Base-by-base conservation (phyloP, 2,113 vertebrate genomes). In the Ictalurus furcatus region DNA sequence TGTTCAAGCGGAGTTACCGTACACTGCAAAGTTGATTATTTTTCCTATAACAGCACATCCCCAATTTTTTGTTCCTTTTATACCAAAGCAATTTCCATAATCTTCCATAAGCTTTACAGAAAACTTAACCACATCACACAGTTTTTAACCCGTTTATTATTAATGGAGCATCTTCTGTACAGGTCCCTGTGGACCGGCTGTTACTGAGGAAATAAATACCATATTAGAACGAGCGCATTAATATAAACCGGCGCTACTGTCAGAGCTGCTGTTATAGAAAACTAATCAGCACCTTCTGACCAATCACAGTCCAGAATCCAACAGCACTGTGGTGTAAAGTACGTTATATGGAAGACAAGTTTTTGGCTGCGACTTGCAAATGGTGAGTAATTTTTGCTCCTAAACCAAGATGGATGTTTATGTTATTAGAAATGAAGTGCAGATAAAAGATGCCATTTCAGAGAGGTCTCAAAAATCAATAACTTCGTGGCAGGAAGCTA, bases 391-490 rank as follows among this genome's bases (percentile, higher is more conserved):
- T 52, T n/a, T 85, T 30, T 30, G 6, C 12, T 34, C 30, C 48
- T 74, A 40, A 86, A 74, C 21, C 52, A 69, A 69, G 65, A 69
- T 56, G 48, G 84, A 74, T 86, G 52, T 58, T 86, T 85, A 17
- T 37, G 69, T 74, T 58, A 86, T 59, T 86, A 30, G 48, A 74
- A 86, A 78, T 83, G 16, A 52, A 69, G 78, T 3, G 37, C 88
- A 69, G 71, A 89, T 65, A 67, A 85, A 52, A 85, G 21, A 40
- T n/a, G 9, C 44, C 58, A 67, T 76, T 83, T 56, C 1, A 40
- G 58, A 85, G n/a, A 78, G 63, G 86, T 79, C 58, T 79, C 12
- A 44, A 9, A 89, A 85, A 89, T 85, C 71, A 79, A 85, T 85
- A 85, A 56, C 58, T 56, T 65, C 52, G 56, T 54, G 44, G 71